These are phyloP conservation scores for Apeltes quadracus DNA, from an alignment of 2,113 vertebrate species.

Conservation along the genomic window DNA sequence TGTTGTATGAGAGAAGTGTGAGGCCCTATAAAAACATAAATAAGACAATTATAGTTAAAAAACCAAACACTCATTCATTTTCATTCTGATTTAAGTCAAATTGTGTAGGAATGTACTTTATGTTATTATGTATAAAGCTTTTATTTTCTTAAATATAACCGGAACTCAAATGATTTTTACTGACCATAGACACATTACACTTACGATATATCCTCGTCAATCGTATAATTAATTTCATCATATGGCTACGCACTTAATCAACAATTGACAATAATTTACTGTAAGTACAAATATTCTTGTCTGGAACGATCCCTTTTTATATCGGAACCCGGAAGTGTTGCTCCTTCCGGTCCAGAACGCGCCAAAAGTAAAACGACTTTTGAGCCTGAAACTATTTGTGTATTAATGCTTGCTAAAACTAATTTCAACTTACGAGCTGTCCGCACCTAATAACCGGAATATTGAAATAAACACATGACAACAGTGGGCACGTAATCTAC, in stretches of 20 bases:
- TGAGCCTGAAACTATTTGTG: background rate
- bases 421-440: background rate
- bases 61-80: background rate
- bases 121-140: background rate
- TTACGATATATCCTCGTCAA: background rate
- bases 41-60: background rate
- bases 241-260: background rate
- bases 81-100: background rate
- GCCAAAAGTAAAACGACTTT: conserved; percentile 37
- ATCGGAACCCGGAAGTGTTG: conserved; percentile 21
- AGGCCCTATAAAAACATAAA: background rate
- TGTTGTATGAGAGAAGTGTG: too few relatives aligned
- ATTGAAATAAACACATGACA: background rate
- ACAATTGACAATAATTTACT: background rate
- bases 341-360: conserved; percentile 30
- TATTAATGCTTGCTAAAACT: background rate
- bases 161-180: background rate
- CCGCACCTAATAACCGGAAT: background rate
- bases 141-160: background rate
- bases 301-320: background rate
- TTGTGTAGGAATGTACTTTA: background rate
- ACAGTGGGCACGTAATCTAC: background rate
- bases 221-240: background rate
- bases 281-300: background rate
- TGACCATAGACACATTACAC: background rate